Percentiles rank a stretch among this genome's conserved stretches.
Evolutionary conservation across 37 sponge, comb jelly and placozoan species (phyloP).

Genomic region (Axinella damicornis): DNA sequence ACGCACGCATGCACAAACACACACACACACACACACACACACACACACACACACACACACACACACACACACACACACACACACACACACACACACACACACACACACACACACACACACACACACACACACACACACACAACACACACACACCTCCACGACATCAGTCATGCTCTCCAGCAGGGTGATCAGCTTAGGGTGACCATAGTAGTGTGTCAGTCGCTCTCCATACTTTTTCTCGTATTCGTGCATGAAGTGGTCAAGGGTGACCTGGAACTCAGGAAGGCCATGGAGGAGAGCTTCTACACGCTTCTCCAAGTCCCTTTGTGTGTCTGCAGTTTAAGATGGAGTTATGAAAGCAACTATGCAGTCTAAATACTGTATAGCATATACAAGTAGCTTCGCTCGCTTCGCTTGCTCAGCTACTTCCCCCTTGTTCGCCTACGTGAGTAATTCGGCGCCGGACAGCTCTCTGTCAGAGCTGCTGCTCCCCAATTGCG

Average conservation of each 20-base stretch:
- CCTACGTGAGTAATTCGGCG: too few species aligned
- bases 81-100: conserved; percentile 20
- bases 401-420: too few species aligned
- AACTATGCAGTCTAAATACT: too few species aligned
- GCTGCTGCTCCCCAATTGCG: too few species aligned
- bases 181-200: conserved; percentile 55
- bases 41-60: conserved; percentile 22
- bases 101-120: conserved; percentile 28
- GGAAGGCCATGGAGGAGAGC: conserved; percentile 35
- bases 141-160: conserved; percentile 5
- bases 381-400: too few species aligned
- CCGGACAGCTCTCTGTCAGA: too few species aligned
- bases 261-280: conserved; percentile 28
- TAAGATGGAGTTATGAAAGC: too few species aligned
- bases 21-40: conserved; percentile 5
- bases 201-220: conserved; percentile 45
- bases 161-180: conserved; percentile 42
- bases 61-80: conserved; percentile 21
- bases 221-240: conserved; percentile 38
- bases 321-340: neutral
- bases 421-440: too few species aligned
- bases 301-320: conserved; percentile 44
- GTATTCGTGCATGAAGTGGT: conserved; percentile 41
- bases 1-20: neutral
- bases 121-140: neutral